Evolutionary conservation across 2,797 vertebrate genomes (phyloP), one percentile per base, ranked within the genome.

Genomic region (Anomalospiza imberbis): DNA sequence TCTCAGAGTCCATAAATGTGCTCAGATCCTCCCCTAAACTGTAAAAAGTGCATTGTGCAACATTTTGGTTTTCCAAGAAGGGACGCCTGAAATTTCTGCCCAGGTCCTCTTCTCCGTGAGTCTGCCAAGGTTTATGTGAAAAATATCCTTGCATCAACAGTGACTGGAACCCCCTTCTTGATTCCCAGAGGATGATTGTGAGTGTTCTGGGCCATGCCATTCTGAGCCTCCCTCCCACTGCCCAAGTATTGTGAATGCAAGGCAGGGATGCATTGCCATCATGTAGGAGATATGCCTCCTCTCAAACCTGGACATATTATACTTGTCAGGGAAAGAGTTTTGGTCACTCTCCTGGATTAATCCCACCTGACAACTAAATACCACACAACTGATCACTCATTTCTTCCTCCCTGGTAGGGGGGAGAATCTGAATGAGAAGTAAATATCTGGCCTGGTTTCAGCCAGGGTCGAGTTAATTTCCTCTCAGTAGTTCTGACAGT

Each of bases 381-480:
- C 28, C 28, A 21, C 24, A n/a, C 6, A 57, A 28, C 19, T 57
- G 32, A 38, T 63, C 55, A 38, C 13, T n/a, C 36, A 57, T 70
- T 70, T 63, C 44, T 53, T 28, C 8, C 13, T 62, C 20, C 9
- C 5, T 0, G 0, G 1, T 15, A 19, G 11, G 36, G 26, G 75
- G 24, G 17, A 76, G 24, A 62, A 29, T 38, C 29, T 70, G 57
- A 70, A 45, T 21, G 44, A 70, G 24, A 38, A 7, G 20, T 25
- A 50, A 62, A 44, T 54, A 5, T 25, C 13, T 25, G 42, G 29
- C 32, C 2, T 28, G 2, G 19, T 13, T 55, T 62, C 79, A 82
- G 24, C 32, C 21, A 17, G 8, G 11, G 28, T 10, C 55, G 42
- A 68, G 42, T 44, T 89, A 29, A 70, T 44, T 82, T 51, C 29